Conservation (phyloP, 2,113 vertebrate species). For the Callionymus lyra region DNA sequence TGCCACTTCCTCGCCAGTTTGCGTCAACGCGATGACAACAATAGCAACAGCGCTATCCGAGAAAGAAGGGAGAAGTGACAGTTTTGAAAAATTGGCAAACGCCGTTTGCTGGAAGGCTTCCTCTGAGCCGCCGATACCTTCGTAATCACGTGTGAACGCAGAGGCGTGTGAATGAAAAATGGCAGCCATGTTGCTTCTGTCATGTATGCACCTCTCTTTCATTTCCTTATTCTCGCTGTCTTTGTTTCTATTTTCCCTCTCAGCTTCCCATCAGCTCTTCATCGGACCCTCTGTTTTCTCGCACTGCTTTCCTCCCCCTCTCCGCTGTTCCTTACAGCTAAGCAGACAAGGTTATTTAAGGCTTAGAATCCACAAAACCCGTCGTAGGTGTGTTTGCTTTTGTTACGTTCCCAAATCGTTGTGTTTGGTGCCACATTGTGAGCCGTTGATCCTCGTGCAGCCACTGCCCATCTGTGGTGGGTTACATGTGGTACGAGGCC, state of each 20-base stretch:
- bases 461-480: conserved; percentile 27
- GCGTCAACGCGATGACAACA: conserved; percentile 36
- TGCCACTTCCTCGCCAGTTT: conserved; percentile 29
- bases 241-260: conserved; percentile 23
- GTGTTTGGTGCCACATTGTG: conserved; percentile 34
- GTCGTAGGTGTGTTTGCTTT: conserved; percentile 59
- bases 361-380: conserved; percentile 50
- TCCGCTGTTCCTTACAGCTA: conserved; percentile 39
- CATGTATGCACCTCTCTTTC: conserved; percentile 22
- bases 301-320: conserved; percentile 5
- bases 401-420: conserved; percentile 48
- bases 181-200: conserved; percentile 53
- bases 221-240: conserved; percentile 26
- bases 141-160: conserved; percentile 53
- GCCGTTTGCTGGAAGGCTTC: conserved; percentile 54
- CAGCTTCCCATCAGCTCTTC: conserved; percentile 1
- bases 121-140: conserved; percentile 48
- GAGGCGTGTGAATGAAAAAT: conserved; percentile 58
- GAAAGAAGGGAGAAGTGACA: conserved; percentile 47
- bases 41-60: conserved; percentile 32
- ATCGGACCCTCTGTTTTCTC: conserved; percentile 12
- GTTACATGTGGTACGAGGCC: conserved; percentile 24
- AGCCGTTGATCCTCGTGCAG: conserved; percentile 35
- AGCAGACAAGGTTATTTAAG: conserved; percentile 54
- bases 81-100: conserved; percentile 57